phyloP scores from a whole-genome alignment of 2,888 invertebrate species.

The Cheilosia scutellata region DNA sequence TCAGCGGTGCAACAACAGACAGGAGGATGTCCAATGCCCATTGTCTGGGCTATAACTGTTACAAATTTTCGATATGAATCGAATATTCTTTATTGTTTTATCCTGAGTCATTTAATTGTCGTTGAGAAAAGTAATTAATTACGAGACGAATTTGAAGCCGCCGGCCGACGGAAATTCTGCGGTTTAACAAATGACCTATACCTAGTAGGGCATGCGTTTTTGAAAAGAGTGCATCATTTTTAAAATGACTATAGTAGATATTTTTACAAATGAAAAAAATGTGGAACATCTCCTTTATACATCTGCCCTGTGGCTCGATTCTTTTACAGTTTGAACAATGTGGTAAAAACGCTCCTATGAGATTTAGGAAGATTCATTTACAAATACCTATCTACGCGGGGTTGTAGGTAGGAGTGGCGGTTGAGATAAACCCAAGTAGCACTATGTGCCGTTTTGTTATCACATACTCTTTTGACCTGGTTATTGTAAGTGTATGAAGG shows the following conservation, averaged over 20 bases:
- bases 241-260: neutral
- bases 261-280: neutral
- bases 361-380: no score
- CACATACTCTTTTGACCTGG: no score
- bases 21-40: conserved; percentile 5
- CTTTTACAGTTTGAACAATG: no score
- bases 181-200: conserved; percentile 5
- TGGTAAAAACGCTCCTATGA: no score
- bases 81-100: conserved; percentile 40
- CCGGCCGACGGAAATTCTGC: conserved; percentile 18
- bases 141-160: neutral
- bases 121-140: conserved; percentile 1
- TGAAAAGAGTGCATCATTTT: neutral
- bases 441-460: no score
- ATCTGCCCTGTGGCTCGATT: no score
- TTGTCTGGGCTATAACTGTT: conserved; percentile 30
- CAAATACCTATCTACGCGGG: no score
- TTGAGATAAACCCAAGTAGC: no score
- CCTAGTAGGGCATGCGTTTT: neutral
- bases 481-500: no score
- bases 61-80: conserved; percentile 49
- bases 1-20: neutral
- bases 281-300: no score
- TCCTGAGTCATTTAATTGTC: conserved; percentile 40
- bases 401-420: no score